phyloP scores from a whole-genome alignment of 2,113 vertebrate genomes.

The Chamaetylas fuelleborni region DNA sequence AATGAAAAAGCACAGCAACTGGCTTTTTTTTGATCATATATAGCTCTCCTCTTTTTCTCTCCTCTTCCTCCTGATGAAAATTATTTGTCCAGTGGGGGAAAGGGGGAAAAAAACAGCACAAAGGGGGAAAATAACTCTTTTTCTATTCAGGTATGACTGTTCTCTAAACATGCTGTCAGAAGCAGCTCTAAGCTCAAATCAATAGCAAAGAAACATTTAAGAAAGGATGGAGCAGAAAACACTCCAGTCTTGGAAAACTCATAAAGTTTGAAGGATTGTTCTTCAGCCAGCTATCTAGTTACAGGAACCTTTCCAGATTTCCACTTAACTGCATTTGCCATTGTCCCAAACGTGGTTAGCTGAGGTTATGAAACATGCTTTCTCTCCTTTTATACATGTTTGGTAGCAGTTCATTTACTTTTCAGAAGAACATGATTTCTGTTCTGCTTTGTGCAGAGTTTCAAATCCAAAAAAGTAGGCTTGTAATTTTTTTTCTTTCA shows the following conservation, averaged over 20 bases:
- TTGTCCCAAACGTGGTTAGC: neutral
- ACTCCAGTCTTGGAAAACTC: neutral
- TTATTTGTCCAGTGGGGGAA: neutral
- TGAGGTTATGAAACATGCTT: neutral
- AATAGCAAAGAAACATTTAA: neutral
- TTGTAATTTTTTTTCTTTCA: neutral
- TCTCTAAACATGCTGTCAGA: neutral
- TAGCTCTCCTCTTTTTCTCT: neutral
- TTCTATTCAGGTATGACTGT: neutral
- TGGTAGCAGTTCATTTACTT: neutral
- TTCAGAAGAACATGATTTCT: neutral
- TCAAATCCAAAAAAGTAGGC: neutral
- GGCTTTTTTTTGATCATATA: neutral
- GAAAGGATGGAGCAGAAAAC: neutral
- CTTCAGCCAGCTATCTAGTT: neutral
- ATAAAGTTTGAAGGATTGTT: neutral
- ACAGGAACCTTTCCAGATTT: neutral
- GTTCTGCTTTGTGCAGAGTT: neutral
- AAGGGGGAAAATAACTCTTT: neutral
- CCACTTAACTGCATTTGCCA: neutral
- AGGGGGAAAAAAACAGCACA: neutral
- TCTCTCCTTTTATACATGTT: neutral
- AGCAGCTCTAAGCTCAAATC: neutral
- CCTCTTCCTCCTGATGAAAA: neutral
- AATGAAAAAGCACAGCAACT: neutral